Evolutionary conservation across 2,113 vertebrate genomes (phyloP), one percentile per base, ranked within the genome.

Genomic region (Ondatra zibethicus): DNA sequence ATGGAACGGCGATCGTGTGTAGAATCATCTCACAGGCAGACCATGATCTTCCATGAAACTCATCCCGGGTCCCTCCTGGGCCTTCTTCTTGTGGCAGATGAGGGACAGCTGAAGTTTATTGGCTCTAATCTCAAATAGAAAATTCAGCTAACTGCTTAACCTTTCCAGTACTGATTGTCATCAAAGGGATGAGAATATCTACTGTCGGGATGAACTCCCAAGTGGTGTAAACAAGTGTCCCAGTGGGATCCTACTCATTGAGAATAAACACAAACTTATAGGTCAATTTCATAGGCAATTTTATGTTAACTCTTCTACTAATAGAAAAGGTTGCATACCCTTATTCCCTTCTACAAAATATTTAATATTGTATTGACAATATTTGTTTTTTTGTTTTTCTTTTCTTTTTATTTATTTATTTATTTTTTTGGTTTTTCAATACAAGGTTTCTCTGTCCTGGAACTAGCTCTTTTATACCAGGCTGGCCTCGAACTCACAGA

Each of bases 91-190:
- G 27, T 82, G 76, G 68, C 88, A 88, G 78, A 61, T 50, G 42
- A 80, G 75, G 33, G 33, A 84, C 50, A 93, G 25, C 29, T 29
- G 27, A 92, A 68, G 3, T 13, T 23, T 45, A 47, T n/a, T 9
- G 36, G 17, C 39, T 45, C 33, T 42, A 61, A 47, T 88, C 87
- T 55, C 85, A 78, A 92, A 75, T 21, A 88, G 33, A n/a, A 89
- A 94, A 78, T 73, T 47, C 84, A 85, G 76, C 84, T 66, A 29
- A 58, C 50, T 80, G 73, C 91, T 89, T 86, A 65, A 76, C 19
- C 73, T 95, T 68, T 78, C 27, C 3, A 47, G 17, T 52, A 33
- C 84, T 76, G 66, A 81, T 3, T 91, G 14, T 77, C 61, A 33
- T 55, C 29, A 1, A 89, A 65, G 4, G 47, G 23, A 66, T 90